phyloP scores from a whole-genome alignment of 2,888 invertebrate species.

The Blastobasis lacticolella region DNA sequence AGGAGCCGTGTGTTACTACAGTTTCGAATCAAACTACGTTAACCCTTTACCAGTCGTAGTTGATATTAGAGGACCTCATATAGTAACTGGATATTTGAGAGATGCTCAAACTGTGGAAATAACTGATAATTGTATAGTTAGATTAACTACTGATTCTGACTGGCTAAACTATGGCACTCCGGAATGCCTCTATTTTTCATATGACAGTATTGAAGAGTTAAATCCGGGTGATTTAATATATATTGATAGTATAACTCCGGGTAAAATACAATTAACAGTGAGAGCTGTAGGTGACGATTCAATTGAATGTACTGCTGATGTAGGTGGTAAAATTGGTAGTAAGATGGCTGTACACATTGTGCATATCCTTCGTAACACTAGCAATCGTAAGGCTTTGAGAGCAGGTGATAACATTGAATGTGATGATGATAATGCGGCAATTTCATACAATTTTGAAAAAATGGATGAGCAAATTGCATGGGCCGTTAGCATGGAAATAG shows the following conservation, averaged over 20 bases:
- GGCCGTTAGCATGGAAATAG: conserved; percentile 59
- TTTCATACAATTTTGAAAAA: conserved; percentile 77
- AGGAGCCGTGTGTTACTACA: conserved; percentile 64
- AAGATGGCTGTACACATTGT: conserved; percentile 69
- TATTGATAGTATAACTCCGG: conserved; percentile 56
- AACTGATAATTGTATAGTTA: conserved; percentile 43
- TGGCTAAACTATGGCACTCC: conserved; percentile 71
- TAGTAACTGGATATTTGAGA: conserved; percentile 57
- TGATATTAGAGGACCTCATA: conserved; percentile 55
- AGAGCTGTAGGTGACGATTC: conserved; percentile 57
- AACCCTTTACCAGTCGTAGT: conserved; percentile 64
- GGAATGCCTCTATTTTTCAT: conserved; percentile 71
- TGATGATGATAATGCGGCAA: conserved; percentile 73
- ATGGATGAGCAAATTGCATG: conserved; percentile 64
- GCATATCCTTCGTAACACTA: conserved; percentile 62
- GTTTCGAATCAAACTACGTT: conserved; percentile 59
- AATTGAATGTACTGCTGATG: conserved; percentile 65
- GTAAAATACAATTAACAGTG: conserved; percentile 48
- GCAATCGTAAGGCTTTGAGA: conserved; percentile 35
- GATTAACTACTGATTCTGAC: conserved; percentile 64
- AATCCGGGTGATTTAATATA: conserved; percentile 62
- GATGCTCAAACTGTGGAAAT: conserved; percentile 53
- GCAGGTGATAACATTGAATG: conserved; percentile 61
- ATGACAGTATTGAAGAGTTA: conserved; percentile 66
- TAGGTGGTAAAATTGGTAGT: conserved; percentile 67